Evolutionary conservation across 1,140 invertebrate species (phyloP).

Genomic region (Pseudobourletiella spinata): DNA sequence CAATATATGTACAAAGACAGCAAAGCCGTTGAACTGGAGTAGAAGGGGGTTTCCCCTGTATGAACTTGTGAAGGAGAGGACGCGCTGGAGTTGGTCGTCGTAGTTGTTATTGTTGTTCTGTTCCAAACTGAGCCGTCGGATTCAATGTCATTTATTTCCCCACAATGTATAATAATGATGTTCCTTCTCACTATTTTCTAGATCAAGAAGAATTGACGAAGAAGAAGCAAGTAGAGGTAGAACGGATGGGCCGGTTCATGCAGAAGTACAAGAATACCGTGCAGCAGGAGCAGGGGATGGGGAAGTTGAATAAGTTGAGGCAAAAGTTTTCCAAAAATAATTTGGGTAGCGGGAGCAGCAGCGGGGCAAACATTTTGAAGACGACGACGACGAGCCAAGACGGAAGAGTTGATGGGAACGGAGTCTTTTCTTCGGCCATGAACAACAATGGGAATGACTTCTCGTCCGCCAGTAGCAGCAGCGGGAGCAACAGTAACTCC

Average conservation of each 20-base stretch:
- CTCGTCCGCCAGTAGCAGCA: conserved; percentile 28
- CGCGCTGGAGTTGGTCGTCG: too few relatives aligned
- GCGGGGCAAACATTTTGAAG: conserved; percentile 6
- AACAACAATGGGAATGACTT: conserved; percentile 64
- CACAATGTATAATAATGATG: too few relatives aligned
- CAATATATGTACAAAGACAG: too few relatives aligned
- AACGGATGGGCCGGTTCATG: conserved; percentile 53
- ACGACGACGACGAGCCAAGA: background rate
- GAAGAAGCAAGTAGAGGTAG: conserved; percentile 38
- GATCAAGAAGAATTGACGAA: conserved; percentile 20
- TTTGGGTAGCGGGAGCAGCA: conserved; percentile 9
- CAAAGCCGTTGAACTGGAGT: too few relatives aligned
- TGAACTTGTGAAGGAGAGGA: too few relatives aligned
- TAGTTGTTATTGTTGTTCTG: too few relatives aligned
- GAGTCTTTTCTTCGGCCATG: conserved; percentile 61
- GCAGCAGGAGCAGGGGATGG: conserved; percentile 26
- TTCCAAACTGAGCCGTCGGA: too few relatives aligned
- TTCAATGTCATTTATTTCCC: too few relatives aligned
- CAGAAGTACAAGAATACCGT: conserved; percentile 56
- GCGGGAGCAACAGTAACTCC: background rate
- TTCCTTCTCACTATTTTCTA: background rate
- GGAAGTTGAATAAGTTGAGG: conserved; percentile 40
- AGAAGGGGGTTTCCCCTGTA: too few relatives aligned
- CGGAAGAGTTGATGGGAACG: conserved; percentile 38
- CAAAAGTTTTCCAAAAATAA: conserved; percentile 64